These are phyloP conservation scores for Drosophila ezoana DNA, from an alignment of 2,888 invertebrate genomes.

Conservation along the genomic window DNA sequence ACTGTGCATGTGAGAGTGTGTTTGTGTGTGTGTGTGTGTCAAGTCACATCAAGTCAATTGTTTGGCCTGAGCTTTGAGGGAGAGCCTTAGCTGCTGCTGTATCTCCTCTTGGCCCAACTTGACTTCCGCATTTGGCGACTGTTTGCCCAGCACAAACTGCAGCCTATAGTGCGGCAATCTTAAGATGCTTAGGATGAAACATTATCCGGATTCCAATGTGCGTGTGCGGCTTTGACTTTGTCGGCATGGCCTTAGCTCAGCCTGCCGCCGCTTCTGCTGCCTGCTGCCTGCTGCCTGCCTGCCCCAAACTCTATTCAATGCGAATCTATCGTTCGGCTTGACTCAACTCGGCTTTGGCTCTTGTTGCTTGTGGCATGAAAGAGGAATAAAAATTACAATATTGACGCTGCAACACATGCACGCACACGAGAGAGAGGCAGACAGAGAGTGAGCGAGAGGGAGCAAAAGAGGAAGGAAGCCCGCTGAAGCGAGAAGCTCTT, in stretches of 20 bases:
- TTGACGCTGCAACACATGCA: constrained; percentile 61
- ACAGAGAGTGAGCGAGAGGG: constrained; percentile 10
- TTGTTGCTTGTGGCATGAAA: constrained; percentile 65
- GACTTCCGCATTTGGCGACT: constrained; percentile 69
- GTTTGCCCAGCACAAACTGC: constrained; percentile 68
- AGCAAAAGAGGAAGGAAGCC: constrained; percentile 41
- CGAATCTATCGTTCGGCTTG: constrained; percentile 58
- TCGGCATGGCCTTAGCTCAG: constrained; percentile 35
- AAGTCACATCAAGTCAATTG: constrained; percentile 52
- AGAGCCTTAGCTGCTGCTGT: constrained; percentile 3
- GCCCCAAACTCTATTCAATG: constrained; percentile 44
- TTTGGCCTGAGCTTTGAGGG: constrained; percentile 21
- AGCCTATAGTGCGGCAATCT: constrained; percentile 56
- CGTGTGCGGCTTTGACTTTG: constrained; percentile 71
- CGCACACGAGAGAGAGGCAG: constrained; percentile 23
- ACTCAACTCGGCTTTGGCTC: constrained; percentile 37
- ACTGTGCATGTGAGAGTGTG: constrained; percentile 10
- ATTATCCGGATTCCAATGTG: constrained; percentile 79
- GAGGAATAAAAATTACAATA: constrained; percentile 79
- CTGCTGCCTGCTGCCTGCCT: constrained; percentile 1
- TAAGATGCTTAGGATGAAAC: constrained; percentile 68
- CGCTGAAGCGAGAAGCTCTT: constrained; percentile 54
- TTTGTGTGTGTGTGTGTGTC: constrained; percentile 14
- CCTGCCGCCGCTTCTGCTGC: not conserved
- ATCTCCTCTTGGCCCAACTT: constrained; percentile 9